These are phyloP conservation scores for Gryllus bimaculatus DNA, from an alignment of 1,140 invertebrate genomes.

Conservation along the genomic window DNA sequence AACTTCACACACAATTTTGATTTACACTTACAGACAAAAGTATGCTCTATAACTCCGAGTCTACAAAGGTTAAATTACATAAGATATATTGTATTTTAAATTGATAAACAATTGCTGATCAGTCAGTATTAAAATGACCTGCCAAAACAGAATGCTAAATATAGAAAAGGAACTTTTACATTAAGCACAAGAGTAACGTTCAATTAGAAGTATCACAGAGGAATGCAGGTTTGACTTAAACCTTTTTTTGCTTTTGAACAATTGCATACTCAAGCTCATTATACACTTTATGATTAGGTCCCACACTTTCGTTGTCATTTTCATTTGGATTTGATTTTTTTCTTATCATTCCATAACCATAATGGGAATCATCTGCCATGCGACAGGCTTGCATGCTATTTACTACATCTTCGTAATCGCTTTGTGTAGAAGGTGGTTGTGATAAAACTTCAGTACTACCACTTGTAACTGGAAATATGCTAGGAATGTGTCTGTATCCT, in stretches of 20 bases:
- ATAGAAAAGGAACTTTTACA: too few species aligned
- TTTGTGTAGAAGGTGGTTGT: neutral
- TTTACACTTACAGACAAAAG: too few species aligned
- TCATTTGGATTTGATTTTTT: conserved; percentile 41
- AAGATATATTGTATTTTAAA: too few species aligned
- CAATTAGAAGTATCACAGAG: neutral
- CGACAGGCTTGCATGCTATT: conserved; percentile 30
- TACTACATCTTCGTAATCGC: conserved; percentile 16
- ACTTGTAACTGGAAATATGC: neutral
- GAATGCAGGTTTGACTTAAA: conserved; percentile 34
- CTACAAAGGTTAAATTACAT: too few species aligned
- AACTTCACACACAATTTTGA: too few species aligned
- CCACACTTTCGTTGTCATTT: conserved; percentile 33
- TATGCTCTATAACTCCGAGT: too few species aligned
- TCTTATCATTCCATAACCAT: conserved; percentile 63
- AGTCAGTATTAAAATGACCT: too few species aligned
- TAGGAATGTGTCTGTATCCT: conserved; percentile 53
- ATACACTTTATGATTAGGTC: conserved; percentile 53
- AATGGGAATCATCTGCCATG: conserved; percentile 64
- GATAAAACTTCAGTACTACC: neutral
- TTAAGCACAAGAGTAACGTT: too few species aligned
- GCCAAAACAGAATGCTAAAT: too few species aligned
- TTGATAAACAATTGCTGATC: too few species aligned
- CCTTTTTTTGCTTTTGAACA: conserved; percentile 69
- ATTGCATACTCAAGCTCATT: conserved; percentile 70